Evolutionary conservation across 2,888 invertebrate species (phyloP), one percentile per base, ranked within the genome.

Genomic region (Eugnorisma glareosa): DNA sequence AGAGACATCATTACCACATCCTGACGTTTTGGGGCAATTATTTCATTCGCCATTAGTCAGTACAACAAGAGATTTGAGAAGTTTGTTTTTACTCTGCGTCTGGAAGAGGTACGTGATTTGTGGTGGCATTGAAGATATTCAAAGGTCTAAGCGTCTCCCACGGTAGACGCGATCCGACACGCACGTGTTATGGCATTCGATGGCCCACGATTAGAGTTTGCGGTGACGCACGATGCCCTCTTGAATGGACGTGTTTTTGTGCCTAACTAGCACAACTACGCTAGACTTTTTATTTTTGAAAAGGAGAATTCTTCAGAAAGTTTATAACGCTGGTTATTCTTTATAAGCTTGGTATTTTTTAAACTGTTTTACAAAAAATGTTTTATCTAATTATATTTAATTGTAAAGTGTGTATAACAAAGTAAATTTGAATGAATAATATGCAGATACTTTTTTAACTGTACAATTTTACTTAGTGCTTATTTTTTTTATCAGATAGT

Each of bases 111-210:
- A 78, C 82, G 81, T 85, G 77, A 76, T 81, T 78, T 66, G 71
- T 85, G 79, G 80, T 88, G 79, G 85, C 86, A 84, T 86, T 86
- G 79, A 83, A 89, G 85, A 86, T 86, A 86, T 86, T 89, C 84
- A 87, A 85, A 90, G 88, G 89, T 88, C 88, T 88, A 79, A 83
- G 79, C 91, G 92, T 96, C 95, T 96, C 96, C 96, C 96, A 96
- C 96, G 96, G 95, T 95, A 94, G 95, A 94, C 91, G 92, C 93
- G 91, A 96, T 96, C 95, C 92, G 95, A 94, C 93, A 94, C 95
- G 95, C 96, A 95, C 96, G 96, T 96, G 96, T 93, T 93, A 92
- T 92, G 91, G 95, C 95, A 96, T 95, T 94, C 93, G 96, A 96
- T 96, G 94, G 93, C 92, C 93, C 87, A 87, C 93, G 94, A 94